Evolutionary conservation across 2,797 vertebrate species (phyloP), one percentile per base, ranked within the genome.

Genomic region (Neopelma chrysocephalum): DNA sequence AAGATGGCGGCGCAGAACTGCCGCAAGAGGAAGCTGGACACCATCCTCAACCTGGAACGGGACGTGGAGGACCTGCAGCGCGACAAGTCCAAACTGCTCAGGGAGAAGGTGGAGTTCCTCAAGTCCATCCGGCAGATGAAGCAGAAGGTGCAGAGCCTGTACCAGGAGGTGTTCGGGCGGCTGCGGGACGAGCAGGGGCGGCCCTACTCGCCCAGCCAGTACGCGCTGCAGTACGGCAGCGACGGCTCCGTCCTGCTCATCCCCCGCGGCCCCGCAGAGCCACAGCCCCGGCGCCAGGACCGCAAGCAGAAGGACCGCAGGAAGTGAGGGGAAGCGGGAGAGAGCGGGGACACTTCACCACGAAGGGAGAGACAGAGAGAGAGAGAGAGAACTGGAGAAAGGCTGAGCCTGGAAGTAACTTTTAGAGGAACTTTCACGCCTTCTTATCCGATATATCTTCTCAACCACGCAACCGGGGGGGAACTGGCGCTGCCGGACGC

Each of bases 1-100:
- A 99, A 99, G 98, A 99, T 99, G 99, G 99, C 99, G 0, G 99
- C 99, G 0, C 99, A 99, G 97, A 99, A 99, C 98, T 99, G 99
- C 98, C 99, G 99, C 89, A 99, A 99, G 97, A 98, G 99, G 93
- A 99, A 99, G 77, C 98, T 99, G 96, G 99, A 99, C 97, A 99
- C 99, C 94, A 99, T 99, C 97, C 98, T 99, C 10, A 99, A 99
- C 97, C 97, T 99, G 96, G 99, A 99, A 94, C 98, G 99, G 61
- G 99, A 99, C 11, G 99, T 99, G 58, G 99, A 99, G 50, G 99
- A 99, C 87, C 98, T 99, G 97, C 97, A 98, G 69, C 98, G 99
- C 0, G 98, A 99, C 97, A 99, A 99, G 90, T 98, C 99, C 87
- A 98, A 99, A 36, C 98, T 99, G 97, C 98, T 99, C 95, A 99